phyloP scores from a whole-genome alignment of 2,888 invertebrate species.

The Exocentrus adspersus region DNA sequence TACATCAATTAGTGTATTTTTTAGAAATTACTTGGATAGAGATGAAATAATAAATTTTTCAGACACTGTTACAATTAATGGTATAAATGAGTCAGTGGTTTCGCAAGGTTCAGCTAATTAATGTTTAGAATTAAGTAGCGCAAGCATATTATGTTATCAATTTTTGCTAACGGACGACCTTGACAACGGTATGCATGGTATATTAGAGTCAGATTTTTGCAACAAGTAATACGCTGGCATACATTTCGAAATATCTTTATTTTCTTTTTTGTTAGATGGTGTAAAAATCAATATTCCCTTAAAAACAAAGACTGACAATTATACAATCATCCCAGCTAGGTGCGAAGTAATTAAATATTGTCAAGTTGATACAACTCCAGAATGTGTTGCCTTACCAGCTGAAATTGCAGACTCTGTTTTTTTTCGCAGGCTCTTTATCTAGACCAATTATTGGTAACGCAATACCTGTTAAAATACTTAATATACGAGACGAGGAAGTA shows the following conservation, averaged over 20 bases:
- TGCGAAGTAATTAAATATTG: not conserved
- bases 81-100: conserved; percentile 9
- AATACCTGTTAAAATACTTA: conserved; percentile 1
- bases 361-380: not conserved
- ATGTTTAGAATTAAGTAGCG: conserved; percentile 1
- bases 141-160: conserved; percentile 1
- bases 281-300: not conserved
- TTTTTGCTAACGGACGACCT: conserved; percentile 5
- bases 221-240: conserved; percentile 8
- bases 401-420: not conserved
- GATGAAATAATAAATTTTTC: conserved; percentile 11
- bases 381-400: not conserved
- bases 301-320: not conserved
- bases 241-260: conserved; percentile 16
- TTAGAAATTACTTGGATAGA: conserved; percentile 1
- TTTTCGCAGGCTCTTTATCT: not conserved
- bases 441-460: not conserved
- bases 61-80: conserved; percentile 19
- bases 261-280: conserved; percentile 1
- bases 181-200: conserved; percentile 8
- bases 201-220: conserved; percentile 25
- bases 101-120: conserved; percentile 15
- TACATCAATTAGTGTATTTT: conserved; percentile 26
- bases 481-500: not conserved
- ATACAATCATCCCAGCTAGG: not conserved